Evolutionary conservation across 2,888 invertebrate species (phyloP).

Genomic region (Caenorhabditis afra): DNA sequence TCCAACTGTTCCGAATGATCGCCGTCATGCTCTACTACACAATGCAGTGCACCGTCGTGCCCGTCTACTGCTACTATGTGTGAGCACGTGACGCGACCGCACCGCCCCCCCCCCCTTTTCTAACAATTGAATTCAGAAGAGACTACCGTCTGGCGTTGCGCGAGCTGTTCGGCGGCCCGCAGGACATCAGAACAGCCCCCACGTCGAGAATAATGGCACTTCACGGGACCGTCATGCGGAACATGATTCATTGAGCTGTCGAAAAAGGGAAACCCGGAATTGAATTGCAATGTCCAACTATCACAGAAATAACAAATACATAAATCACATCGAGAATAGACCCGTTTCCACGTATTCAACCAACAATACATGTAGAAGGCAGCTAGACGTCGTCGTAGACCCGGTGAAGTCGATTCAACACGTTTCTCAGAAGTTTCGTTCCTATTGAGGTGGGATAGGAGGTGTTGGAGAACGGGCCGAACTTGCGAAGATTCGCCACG

Average conservation of each 20-base stretch:
- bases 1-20: background rate
- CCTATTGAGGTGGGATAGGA: conserved; percentile 29
- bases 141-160: background rate
- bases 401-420: conserved; percentile 35
- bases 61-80: conserved; percentile 2
- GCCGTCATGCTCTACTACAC: background rate
- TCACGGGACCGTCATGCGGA: background rate
- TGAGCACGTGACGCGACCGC: background rate
- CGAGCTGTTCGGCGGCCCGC: background rate
- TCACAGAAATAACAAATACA: too few species aligned
- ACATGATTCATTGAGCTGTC: background rate
- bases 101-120: background rate
- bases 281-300: background rate
- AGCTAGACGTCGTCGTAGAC: conserved; percentile 47
- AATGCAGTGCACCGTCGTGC: background rate
- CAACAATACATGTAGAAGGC: too few species aligned
- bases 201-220: background rate
- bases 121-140: background rate
- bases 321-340: too few species aligned
- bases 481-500: conserved; percentile 19
- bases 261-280: background rate
- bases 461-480: conserved; percentile 54
- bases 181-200: background rate
- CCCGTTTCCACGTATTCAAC: background rate
- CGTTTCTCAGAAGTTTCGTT: conserved; percentile 34